Conservation (phyloP, 2,888 invertebrate genomes). For the Platycheirus albimanus region DNA sequence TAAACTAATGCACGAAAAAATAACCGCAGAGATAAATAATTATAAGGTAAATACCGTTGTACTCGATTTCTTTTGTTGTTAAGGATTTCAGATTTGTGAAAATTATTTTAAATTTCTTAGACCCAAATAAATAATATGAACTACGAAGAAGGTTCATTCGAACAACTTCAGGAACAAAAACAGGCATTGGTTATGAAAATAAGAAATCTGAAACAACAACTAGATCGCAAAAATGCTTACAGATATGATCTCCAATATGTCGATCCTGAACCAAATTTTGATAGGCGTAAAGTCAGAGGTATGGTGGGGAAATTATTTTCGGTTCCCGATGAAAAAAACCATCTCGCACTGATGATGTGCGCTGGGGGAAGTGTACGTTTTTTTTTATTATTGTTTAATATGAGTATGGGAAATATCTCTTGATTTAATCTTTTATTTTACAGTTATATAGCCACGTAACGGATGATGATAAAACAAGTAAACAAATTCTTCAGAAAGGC, state of each 20-base stretch:
- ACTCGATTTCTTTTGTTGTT: too few relatives aligned
- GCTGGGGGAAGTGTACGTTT: conserved; percentile 91
- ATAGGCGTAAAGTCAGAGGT: conserved; percentile 87
- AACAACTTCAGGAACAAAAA: conserved; percentile 84
- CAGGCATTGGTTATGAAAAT: conserved; percentile 84
- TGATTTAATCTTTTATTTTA: conserved; percentile 75
- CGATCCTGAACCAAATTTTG: conserved; percentile 90
- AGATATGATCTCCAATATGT: conserved; percentile 87
- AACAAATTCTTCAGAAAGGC: conserved; percentile 92
- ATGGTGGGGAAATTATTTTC: conserved; percentile 91
- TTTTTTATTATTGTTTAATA: neutral
- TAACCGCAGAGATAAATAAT: conserved; percentile 84
- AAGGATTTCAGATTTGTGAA: too few relatives aligned
- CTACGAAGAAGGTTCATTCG: conserved; percentile 86
- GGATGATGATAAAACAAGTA: conserved; percentile 92
- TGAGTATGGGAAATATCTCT: conserved; percentile 23
- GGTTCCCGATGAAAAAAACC: conserved; percentile 87
- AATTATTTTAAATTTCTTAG: conserved; percentile 78
- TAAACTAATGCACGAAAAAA: conserved; percentile 84
- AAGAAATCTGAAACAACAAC: conserved; percentile 82
- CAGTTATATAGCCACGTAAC: conserved; percentile 96
- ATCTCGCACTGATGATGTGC: conserved; percentile 92
- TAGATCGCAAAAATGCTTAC: conserved; percentile 79
- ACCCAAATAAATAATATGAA: conserved; percentile 84
- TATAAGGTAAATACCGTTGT: conserved; percentile 83